Conservation (phyloP, 1,140 invertebrate genomes). For the Ceratina calcarata region DNA sequence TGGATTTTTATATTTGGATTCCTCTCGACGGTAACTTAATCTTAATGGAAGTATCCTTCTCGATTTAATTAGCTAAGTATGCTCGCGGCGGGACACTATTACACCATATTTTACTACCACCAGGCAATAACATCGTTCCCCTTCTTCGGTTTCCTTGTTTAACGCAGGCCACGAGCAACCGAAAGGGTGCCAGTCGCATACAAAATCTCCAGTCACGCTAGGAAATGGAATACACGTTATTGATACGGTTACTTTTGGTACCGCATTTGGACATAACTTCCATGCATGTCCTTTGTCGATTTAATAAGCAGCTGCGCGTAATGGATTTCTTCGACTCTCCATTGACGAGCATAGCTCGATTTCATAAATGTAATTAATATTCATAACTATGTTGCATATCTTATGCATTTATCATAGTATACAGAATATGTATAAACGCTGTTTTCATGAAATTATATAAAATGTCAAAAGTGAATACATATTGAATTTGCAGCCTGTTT, state of each 20-base stretch:
- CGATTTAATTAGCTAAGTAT: slow-evolving; percentile 75
- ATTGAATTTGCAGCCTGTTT: too few species aligned
- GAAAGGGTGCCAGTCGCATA: slow-evolving; percentile 53
- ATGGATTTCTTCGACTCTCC: neutral
- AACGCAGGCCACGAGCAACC: slow-evolving; percentile 15
- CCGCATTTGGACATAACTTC: slow-evolving; percentile 1
- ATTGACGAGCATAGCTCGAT: too few species aligned
- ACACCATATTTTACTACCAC: slow-evolving; percentile 66
- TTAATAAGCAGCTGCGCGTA: neutral
- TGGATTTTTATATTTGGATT: too few species aligned
- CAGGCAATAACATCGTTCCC: slow-evolving; percentile 45
- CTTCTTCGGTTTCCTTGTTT: slow-evolving; percentile 1
- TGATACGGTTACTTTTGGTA: slow-evolving; percentile 44
- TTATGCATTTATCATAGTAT: too few species aligned
- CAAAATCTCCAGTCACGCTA: slow-evolving; percentile 68
- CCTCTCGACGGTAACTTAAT: slow-evolving; percentile 44
- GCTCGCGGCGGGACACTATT: slow-evolving; percentile 63
- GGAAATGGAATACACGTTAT: slow-evolving; percentile 60
- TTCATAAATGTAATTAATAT: too few species aligned
- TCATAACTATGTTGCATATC: too few species aligned
- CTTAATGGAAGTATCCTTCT: slow-evolving; percentile 60
- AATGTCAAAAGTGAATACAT: too few species aligned
- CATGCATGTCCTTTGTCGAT: neutral
- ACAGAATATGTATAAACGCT: too few species aligned
- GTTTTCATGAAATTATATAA: too few species aligned